Conservation (phyloP, 2,113 vertebrate genomes). For the Neogale vison region DNA sequence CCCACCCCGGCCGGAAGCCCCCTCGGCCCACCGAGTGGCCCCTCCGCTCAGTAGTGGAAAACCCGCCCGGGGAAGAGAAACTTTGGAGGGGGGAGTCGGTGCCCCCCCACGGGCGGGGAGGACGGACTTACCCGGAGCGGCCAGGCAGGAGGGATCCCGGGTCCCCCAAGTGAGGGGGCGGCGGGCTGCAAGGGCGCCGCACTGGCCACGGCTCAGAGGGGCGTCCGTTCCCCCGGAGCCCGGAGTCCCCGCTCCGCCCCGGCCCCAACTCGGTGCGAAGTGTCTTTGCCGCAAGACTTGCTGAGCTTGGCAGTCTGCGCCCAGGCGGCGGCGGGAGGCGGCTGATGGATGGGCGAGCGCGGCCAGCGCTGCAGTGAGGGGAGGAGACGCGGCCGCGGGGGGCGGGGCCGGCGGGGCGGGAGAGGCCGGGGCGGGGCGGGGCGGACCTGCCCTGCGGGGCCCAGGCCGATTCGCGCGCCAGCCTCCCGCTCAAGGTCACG, state of each 20-base stretch:
- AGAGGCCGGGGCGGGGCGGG: not conserved
- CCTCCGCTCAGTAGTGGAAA: not conserved
- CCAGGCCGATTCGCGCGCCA: not conserved
- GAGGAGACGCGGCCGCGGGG: not conserved
- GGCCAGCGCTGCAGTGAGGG: constrained; percentile 51
- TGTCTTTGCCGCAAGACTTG: constrained; percentile 76
- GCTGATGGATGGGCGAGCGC: constrained; percentile 38
- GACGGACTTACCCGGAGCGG: constrained; percentile 57
- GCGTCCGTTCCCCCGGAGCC: constrained; percentile 13
- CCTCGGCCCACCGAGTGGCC: not conserved
- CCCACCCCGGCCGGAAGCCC: not conserved
- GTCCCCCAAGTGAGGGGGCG: not conserved
- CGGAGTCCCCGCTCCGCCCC: constrained; percentile 50
- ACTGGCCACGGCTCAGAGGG: not conserved
- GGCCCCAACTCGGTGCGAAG: constrained; percentile 66
- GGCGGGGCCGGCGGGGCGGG: not conserved
- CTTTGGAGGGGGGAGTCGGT: constrained; percentile 39
- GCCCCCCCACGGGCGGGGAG: not conserved
- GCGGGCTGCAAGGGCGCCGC: not conserved
- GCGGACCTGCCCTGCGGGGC: not conserved
- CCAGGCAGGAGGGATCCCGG: not conserved
- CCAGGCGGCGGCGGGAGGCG: not conserved
- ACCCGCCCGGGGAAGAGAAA: constrained; percentile 46
- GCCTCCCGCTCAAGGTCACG: constrained; percentile 55
- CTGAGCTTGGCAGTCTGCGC: constrained; percentile 70